A percentile compares a stretch with the other conserved stretches of the same genome.
These are phyloP conservation scores for Slavum lentiscoides DNA, from an alignment of 2,888 invertebrate species.

Conservation along the genomic window DNA sequence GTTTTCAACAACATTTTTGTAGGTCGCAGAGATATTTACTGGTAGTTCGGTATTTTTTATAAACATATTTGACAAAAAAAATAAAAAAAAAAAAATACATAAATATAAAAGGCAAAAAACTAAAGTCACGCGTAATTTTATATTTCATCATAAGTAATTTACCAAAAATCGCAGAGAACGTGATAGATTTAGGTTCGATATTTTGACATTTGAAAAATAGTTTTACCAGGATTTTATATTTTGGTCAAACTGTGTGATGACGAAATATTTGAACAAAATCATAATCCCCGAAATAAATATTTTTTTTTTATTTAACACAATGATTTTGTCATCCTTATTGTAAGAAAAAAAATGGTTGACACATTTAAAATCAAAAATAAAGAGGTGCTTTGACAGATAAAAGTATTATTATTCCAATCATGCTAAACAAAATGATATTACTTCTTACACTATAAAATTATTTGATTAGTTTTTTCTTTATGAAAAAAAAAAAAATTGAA, in stretches of 20 bases:
- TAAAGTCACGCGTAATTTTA: not conserved
- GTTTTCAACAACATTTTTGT: no score
- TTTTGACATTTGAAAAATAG: not conserved
- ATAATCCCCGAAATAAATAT: not conserved
- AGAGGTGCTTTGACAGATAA: not conserved
- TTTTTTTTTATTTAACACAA: not conserved
- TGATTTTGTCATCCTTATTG: not conserved
- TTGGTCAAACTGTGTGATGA: not conserved
- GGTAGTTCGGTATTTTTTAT: not conserved
- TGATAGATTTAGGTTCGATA: slow-evolving; percentile 4
- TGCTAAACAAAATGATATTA: no score
- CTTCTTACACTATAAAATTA: no score
- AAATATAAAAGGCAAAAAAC: not conserved
- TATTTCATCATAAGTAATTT: not conserved
- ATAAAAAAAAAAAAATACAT: not conserved
- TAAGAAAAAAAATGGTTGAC: not conserved
- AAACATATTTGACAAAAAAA: not conserved
- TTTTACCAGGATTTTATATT: not conserved
- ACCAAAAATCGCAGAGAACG: not conserved
- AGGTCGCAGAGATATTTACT: not conserved
- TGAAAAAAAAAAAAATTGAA: no score
- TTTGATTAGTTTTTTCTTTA: no score
- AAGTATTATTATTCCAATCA: no score
- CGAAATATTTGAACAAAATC: no score
- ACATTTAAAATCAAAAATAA: not conserved